phyloP scores from a whole-genome alignment of 2,797 vertebrate species.

The Sandelia bainsii region DNA sequence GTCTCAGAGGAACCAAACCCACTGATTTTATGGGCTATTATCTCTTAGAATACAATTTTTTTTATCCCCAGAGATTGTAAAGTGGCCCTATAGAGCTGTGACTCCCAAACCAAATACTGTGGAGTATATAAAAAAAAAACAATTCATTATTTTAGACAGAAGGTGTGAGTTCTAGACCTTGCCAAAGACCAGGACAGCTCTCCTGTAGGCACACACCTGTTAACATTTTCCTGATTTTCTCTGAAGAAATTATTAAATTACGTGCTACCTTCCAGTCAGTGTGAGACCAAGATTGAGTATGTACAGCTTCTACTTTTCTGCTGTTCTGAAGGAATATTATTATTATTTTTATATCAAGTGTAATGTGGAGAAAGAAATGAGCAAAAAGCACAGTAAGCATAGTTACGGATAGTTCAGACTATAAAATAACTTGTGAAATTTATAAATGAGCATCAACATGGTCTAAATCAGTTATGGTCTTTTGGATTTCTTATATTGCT shows the following conservation, averaged over 20 bases:
- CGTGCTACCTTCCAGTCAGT: constrained; percentile 49
- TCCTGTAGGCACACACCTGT: constrained; percentile 58
- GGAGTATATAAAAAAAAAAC: constrained; percentile 39
- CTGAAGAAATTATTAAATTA: constrained; percentile 59
- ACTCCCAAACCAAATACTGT: constrained; percentile 26
- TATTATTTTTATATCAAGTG: constrained; percentile 10
- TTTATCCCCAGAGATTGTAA: constrained; percentile 62
- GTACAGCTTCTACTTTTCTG: constrained; percentile 22
- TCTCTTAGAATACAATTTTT: constrained; percentile 55
- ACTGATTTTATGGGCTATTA: constrained; percentile 53
- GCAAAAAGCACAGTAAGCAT: constrained; percentile 3
- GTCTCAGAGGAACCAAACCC: constrained; percentile 36
- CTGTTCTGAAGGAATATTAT: constrained; percentile 20
- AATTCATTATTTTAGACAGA: constrained; percentile 40
- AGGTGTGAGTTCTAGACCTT: constrained; percentile 36
- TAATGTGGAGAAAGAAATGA: background rate
- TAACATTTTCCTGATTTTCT: constrained; percentile 43
- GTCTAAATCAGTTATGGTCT: background rate
- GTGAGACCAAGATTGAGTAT: constrained; percentile 39
- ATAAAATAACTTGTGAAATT: background rate
- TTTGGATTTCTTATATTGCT: background rate
- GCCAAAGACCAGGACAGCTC: constrained; percentile 27
- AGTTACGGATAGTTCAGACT: background rate
- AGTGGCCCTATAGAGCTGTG: constrained; percentile 28
- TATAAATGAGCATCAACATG: background rate